Evolutionary conservation across 1,140 invertebrate genomes (phyloP).

Genomic region (Bombyx mandarina): DNA sequence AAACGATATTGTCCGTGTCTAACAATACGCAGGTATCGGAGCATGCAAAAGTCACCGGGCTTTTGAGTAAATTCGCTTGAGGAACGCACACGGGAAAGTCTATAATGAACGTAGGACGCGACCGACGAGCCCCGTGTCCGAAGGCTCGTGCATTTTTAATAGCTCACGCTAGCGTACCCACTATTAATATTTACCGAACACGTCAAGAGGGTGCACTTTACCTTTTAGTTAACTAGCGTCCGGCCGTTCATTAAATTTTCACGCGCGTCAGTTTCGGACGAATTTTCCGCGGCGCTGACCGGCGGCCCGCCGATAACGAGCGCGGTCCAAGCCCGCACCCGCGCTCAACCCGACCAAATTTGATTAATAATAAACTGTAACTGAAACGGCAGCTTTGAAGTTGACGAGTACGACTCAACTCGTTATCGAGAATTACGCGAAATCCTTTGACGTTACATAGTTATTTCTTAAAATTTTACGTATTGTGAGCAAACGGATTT

Average conservation of each 20-base stretch:
- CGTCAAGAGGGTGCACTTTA: slow-evolving; percentile 71
- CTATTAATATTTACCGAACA: slow-evolving; percentile 71
- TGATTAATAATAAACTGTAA: slow-evolving; percentile 69
- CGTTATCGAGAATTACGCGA: slow-evolving; percentile 59
- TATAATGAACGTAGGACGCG: slow-evolving; percentile 46
- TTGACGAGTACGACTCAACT: slow-evolving; percentile 48
- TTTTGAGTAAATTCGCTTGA: slow-evolving; percentile 23
- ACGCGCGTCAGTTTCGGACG: slow-evolving; percentile 60
- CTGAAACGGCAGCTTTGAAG: slow-evolving; percentile 61
- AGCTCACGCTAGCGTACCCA: slow-evolving; percentile 64
- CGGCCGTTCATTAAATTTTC: slow-evolving; percentile 71
- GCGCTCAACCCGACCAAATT: slow-evolving; percentile 42
- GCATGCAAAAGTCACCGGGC: neutral
- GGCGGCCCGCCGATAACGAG: slow-evolving; percentile 57
- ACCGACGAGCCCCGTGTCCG: slow-evolving; percentile 41
- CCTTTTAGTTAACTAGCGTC: slow-evolving; percentile 71
- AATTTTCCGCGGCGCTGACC: slow-evolving; percentile 69
- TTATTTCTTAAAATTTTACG: too few relatives aligned
- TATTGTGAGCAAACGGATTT: too few relatives aligned
- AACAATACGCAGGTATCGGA: neutral
- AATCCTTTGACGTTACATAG: slow-evolving; percentile 43
- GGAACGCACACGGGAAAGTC: slow-evolving; percentile 35
- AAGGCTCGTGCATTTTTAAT: slow-evolving; percentile 68
- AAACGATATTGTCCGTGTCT: slow-evolving; percentile 9
- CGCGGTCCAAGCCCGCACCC: slow-evolving; percentile 29